Percentiles rank a stretch among this genome's conserved stretches.
Evolutionary conservation across 2,888 invertebrate species (phyloP).

Genomic region (Acronicta psi): DNA sequence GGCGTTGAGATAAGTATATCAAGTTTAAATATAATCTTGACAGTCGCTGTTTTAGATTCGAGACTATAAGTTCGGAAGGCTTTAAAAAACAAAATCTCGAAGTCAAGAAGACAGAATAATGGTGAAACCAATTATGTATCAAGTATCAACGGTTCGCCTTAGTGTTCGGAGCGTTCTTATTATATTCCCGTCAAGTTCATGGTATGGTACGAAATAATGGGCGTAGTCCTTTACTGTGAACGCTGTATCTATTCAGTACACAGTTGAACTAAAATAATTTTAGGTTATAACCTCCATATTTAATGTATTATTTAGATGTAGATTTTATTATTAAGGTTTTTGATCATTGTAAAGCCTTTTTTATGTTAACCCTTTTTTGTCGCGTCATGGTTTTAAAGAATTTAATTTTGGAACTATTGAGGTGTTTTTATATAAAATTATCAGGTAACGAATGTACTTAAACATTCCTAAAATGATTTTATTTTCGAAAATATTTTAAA

Average conservation of each 20-base stretch:
- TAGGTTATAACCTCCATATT: slow-evolving; percentile 53
- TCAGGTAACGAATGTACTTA: slow-evolving; percentile 32
- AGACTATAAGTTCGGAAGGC: too few relatives aligned
- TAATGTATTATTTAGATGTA: slow-evolving; percentile 61
- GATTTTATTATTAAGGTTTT: slow-evolving; percentile 54
- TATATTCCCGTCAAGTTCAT: neutral
- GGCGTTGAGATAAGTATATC: too few relatives aligned
- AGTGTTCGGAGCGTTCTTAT: neutral
- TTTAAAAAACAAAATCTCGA: too few relatives aligned
- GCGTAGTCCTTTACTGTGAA: slow-evolving; percentile 12
- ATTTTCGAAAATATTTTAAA: slow-evolving; percentile 4
- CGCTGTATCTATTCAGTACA: slow-evolving; percentile 28
- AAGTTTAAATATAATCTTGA: too few relatives aligned
- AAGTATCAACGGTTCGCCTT: neutral
- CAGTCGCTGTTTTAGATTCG: too few relatives aligned
- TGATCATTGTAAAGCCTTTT: slow-evolving; percentile 51
- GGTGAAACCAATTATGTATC: too few relatives aligned
- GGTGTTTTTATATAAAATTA: slow-evolving; percentile 14
- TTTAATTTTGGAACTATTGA: slow-evolving; percentile 14
- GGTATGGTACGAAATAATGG: neutral
- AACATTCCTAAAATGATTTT: slow-evolving; percentile 24
- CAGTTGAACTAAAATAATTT: slow-evolving; percentile 42
- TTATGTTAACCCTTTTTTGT: slow-evolving; percentile 48
- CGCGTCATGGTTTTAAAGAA: slow-evolving; percentile 39
- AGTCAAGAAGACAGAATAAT: too few relatives aligned